phyloP scores from a whole-genome alignment of 2,113 vertebrate genomes.

The Paralichthys olivaceus region DNA sequence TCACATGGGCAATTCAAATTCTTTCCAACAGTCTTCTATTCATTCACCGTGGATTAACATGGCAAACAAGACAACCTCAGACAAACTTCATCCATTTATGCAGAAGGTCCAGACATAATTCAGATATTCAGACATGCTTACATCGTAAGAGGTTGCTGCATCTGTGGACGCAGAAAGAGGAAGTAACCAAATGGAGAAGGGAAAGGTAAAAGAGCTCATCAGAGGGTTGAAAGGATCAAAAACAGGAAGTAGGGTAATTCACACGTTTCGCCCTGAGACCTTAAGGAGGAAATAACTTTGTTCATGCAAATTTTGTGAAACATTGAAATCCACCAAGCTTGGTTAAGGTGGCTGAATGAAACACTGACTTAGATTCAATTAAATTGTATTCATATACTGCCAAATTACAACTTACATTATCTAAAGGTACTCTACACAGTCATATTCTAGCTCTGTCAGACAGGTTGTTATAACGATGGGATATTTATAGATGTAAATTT shows the following conservation, averaged over 20 bases:
- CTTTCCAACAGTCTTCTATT: constrained; percentile 27
- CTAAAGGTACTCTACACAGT: no score
- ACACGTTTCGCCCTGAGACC: not conserved
- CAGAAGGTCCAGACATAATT: not conserved
- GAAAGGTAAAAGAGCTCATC: not conserved
- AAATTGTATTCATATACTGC: no score
- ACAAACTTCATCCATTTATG: constrained; percentile 3
- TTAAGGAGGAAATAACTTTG: not conserved
- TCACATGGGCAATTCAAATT: constrained; percentile 27
- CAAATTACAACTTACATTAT: no score
- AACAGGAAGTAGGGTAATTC: constrained; percentile 27
- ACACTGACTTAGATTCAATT: not conserved
- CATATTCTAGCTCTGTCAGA: no score
- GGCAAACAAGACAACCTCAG: not conserved
- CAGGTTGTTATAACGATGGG: no score
- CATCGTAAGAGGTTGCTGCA: not conserved
- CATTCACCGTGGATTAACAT: not conserved
- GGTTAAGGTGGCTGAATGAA: not conserved
- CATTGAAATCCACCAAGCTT: not conserved
- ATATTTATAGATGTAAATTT: no score
- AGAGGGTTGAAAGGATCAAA: not conserved
- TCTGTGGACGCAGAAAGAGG: constrained; percentile 17
- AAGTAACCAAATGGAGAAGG: not conserved
- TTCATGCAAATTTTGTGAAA: not conserved
- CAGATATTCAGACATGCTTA: not conserved